Evolutionary conservation across 2,888 invertebrate genomes (phyloP), one percentile per base, ranked within the genome.

Genomic region (Amphipyra tragopoginis): DNA sequence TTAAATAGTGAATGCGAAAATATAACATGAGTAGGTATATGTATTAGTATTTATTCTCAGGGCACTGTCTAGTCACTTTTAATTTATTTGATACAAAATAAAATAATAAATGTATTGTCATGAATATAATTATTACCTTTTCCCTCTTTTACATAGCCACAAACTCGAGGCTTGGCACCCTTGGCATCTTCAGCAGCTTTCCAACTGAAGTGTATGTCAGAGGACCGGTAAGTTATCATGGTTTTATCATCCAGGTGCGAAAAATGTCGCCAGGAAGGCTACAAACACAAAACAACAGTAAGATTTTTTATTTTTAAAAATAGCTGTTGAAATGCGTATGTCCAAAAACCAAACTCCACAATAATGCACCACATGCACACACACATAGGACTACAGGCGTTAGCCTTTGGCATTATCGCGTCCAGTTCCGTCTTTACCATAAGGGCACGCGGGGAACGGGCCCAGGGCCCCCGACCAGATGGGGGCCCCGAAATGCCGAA

Each of bases 261-360:
- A 34, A 98, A 87, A 90, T 99, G 99, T 39, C 99, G 96, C 99
- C 99, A 99, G 0, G 98, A 98, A 21, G 99, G 99, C 98, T 98
- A 83, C 0, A 21, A 93, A 91, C 43, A 57, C 5, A 39, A 5
- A 13, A n/a, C 6, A 13, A n/a, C 11, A 13, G 3, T 36, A 9
- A 36, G 10, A 33, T 21, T 33, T 33, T 33, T 5, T 8, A 2
- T 9, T 10, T 36, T 36, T 11, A 36, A 36, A 36, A 10, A 3
- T 36, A 36, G 10, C 1, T 29, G 4, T 5, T 29, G 21, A 2
- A 21, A 21, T 21, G 21, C 3, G 21, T 21, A 21, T 21, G 21
- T 21, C 3, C 3, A 21, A 21, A 21, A 21, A 21, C 21, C 1
- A 2, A 21, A 21, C 3, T 21, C n/a, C n/a, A n/a, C n/a, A n/a